Base-by-base conservation (phyloP, 2,888 invertebrate species). In the Sphaerophoria taeniata region DNA sequence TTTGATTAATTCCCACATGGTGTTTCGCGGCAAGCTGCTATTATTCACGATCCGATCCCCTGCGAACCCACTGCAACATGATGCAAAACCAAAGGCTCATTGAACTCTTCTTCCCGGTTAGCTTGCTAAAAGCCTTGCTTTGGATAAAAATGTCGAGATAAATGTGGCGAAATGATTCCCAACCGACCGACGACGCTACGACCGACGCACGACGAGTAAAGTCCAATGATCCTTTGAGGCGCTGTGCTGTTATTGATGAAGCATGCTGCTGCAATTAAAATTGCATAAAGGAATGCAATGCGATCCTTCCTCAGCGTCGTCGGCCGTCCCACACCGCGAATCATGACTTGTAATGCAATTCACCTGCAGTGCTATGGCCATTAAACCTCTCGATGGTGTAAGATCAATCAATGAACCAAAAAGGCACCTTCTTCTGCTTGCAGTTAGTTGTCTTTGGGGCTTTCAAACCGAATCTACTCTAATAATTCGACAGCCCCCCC, bases 231-330 rank as follows among this genome's bases (percentile, higher is more conserved):
- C 47, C 49, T 55, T 58, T 58, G 31, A 36, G 61, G 49, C 16
- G 3, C 6, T 14, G 14, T 14, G 16, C 39, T 53, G 36, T 72
- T 80, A 84, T 84, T 80, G 84, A 80, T 84, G 84, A 47, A 60
- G 75, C 84, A 72, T 78, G 83, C 71, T 75, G 80, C 72, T 80
- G 75, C 80, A 84, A 79, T 84, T 84, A 84, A 84, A 84, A 82
- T 45, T 63, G 73, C 24, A 83, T 70, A 70, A 83, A 70, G 69
- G 63, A 58, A 72, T 79, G 55, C 80, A 80, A 65, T 65, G 61
- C 24, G 74, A 83, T 78, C 70, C 69, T 74, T 2, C 24, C 24
- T 24, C 24, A 24, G 24, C 24, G 24, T 24, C 24, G 24, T 24
- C 24, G 24, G 24, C 33, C 14, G 34, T 11, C 33, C 33, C 6